These are phyloP conservation scores for Volucella bombylans DNA, from an alignment of 2,888 invertebrate species.

Conservation along the genomic window DNA sequence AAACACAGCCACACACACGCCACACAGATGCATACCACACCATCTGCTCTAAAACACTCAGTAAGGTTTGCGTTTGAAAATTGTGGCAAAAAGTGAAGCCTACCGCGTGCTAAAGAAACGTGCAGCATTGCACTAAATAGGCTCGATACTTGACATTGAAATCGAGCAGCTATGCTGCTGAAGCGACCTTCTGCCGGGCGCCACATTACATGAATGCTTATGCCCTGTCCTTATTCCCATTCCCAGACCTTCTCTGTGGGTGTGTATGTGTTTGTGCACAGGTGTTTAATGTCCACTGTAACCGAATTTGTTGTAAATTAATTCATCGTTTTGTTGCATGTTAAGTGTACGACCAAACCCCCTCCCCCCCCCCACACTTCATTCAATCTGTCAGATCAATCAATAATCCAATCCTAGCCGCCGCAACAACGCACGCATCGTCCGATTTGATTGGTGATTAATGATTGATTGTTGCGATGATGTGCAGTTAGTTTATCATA, in stretches of 20 bases:
- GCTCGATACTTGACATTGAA: constrained; percentile 72
- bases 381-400: constrained; percentile 42
- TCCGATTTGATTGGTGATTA: constrained; percentile 65
- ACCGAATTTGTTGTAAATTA: constrained; percentile 70
- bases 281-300: constrained; percentile 63
- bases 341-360: constrained; percentile 12
- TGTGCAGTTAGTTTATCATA: constrained; percentile 30
- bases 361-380: no score
- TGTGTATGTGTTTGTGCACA: constrained; percentile 6
- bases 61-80: constrained; percentile 1
- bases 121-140: constrained; percentile 54
- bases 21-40: constrained; percentile 6
- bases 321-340: constrained; percentile 67
- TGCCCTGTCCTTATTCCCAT: constrained; percentile 13
- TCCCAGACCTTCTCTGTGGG: background rate
- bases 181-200: constrained; percentile 56
- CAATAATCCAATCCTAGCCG: constrained; percentile 41
- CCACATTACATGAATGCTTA: constrained; percentile 61
- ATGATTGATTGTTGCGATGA: constrained; percentile 64
- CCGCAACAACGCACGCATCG: constrained; percentile 8
- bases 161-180: constrained; percentile 21
- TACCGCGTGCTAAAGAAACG: constrained; percentile 57
- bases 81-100: constrained; percentile 32
- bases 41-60: background rate
- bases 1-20: background rate